Percentiles rank a stretch among this genome's conserved stretches.
These are phyloP conservation scores for Lepus americanus DNA, from an alignment of 2,113 vertebrate species.

Conservation along the genomic window DNA sequence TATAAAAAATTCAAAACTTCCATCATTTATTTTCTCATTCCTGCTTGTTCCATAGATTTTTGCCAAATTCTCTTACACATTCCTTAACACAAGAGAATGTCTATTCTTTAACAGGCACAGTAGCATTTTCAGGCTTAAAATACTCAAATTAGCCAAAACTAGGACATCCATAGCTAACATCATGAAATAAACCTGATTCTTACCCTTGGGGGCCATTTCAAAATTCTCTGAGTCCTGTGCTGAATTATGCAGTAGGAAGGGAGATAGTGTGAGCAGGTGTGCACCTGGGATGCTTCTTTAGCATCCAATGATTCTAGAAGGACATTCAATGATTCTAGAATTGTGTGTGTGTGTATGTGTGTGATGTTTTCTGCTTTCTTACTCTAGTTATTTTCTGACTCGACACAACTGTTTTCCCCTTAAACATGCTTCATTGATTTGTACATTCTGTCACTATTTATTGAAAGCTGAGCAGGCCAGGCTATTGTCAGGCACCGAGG, in stretches of 20 bases:
- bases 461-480: background rate
- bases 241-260: background rate
- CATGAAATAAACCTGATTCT: background rate
- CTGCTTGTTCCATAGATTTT: background rate
- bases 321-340: background rate
- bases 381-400: background rate
- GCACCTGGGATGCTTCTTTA: background rate
- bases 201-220: background rate
- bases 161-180: background rate
- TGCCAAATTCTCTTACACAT: background rate
- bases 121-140: background rate
- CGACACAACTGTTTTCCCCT: background rate
- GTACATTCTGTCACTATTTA: background rate
- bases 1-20: background rate
- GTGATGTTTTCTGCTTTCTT: background rate
- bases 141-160: background rate
- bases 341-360: fast-evolving
- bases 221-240: background rate
- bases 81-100: background rate
- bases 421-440: background rate
- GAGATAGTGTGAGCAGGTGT: background rate
- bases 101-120: background rate
- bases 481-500: background rate
- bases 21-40: background rate
- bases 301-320: background rate